phyloP scores from a whole-genome alignment of 2,888 invertebrate genomes.

The Danaus chrysippus region DNA sequence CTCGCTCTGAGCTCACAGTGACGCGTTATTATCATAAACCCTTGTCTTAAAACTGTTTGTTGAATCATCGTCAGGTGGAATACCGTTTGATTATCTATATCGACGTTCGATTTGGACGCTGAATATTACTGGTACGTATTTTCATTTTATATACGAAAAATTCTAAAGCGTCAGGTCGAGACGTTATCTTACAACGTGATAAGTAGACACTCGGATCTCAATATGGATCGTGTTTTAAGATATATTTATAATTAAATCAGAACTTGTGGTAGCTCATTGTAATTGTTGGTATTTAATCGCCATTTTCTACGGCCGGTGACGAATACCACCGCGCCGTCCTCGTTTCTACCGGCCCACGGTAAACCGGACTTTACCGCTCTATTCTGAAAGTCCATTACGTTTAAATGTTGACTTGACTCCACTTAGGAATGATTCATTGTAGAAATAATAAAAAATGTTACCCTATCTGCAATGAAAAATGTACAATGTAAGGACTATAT shows the following conservation, averaged over 20 bases:
- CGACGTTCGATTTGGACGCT: constrained; percentile 25
- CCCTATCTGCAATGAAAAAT: constrained; percentile 28
- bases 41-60: constrained; percentile 55
- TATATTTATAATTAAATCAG: constrained; percentile 15
- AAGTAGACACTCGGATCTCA: constrained; percentile 48
- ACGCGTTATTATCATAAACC: constrained; percentile 67
- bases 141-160: constrained; percentile 31
- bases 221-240: constrained; percentile 24
- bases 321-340: constrained; percentile 72
- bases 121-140: constrained; percentile 57
- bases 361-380: constrained; percentile 69
- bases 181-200: constrained; percentile 53
- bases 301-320: constrained; percentile 78
- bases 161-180: constrained; percentile 41
- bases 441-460: constrained; percentile 63
- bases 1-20: constrained; percentile 62
- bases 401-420: constrained; percentile 46
- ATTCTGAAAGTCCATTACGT: constrained; percentile 62
- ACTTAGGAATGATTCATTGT: constrained; percentile 69
- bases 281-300: constrained; percentile 78
- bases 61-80: constrained; percentile 45
- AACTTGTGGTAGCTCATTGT: constrained; percentile 54
- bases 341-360: constrained; percentile 55
- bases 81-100: constrained; percentile 42
- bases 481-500: constrained; percentile 9